A percentile compares a stretch with the other conserved stretches of the same genome.
phyloP scores from a whole-genome alignment of 1,140 invertebrate species.

The Euwallacea similis region DNA sequence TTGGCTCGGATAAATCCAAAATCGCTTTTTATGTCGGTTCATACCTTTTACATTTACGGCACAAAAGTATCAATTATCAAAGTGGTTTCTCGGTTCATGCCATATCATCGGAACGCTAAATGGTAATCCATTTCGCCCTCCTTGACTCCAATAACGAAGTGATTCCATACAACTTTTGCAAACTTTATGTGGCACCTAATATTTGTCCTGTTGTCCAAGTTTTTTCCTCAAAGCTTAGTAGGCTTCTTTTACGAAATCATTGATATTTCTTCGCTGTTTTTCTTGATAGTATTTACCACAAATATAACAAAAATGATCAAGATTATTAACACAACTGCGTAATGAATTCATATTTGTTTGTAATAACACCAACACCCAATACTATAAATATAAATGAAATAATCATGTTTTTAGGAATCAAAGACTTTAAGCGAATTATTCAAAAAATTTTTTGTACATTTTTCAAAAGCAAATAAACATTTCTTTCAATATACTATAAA shows the following conservation, averaged over 20 bases:
- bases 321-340: constrained; percentile 9
- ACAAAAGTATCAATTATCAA: constrained; percentile 6
- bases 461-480: background rate
- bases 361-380: background rate
- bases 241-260: background rate
- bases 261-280: too few species aligned
- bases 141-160: constrained; percentile 10
- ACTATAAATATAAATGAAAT: background rate
- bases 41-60: too few species aligned
- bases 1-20: too few species aligned
- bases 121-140: background rate
- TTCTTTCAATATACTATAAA: background rate
- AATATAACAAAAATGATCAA: background rate
- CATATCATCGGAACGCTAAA: constrained; percentile 7
- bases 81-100: constrained; percentile 12
- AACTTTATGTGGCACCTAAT: constrained; percentile 5
- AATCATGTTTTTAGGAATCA: background rate
- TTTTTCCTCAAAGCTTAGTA: constrained; percentile 5
- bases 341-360: background rate
- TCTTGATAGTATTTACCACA: too few species aligned
- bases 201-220: constrained; percentile 3
- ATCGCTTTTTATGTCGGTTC: constrained; percentile 5
- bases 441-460: too few species aligned
- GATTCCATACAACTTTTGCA: background rate
- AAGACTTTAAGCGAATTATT: background rate